phyloP scores from a whole-genome alignment of 2,113 vertebrate species.

The Gallinago media region DNA sequence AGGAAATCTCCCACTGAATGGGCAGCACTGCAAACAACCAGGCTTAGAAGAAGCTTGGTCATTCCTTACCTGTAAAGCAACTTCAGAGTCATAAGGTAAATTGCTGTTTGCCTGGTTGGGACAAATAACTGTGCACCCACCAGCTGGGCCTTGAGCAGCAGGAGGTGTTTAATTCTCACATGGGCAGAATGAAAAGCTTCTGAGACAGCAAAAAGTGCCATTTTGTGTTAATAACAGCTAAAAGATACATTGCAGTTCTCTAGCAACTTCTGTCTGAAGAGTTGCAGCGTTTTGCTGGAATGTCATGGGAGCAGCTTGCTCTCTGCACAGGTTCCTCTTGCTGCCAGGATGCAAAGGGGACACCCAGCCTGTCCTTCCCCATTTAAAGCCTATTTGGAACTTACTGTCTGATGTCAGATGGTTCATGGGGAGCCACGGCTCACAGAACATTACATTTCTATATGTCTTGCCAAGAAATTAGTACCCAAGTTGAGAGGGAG shows the following conservation, averaged over 20 bases:
- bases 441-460: neutral
- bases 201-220: neutral
- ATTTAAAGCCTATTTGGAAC: neutral
- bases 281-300: neutral
- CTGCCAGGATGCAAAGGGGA: neutral
- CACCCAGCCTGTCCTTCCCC: neutral
- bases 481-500: neutral
- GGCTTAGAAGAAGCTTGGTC: neutral
- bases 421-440: neutral
- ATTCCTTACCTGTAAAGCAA: neutral
- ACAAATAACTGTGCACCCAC: neutral
- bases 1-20: neutral
- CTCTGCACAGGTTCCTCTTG: neutral
- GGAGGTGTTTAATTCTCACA: neutral
- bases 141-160: neutral
- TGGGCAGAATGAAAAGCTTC: neutral
- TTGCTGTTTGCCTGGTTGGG: neutral
- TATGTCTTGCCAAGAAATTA: neutral
- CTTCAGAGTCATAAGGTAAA: neutral
- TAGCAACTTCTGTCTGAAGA: neutral
- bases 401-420: neutral
- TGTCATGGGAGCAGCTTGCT: neutral
- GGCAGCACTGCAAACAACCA: neutral
- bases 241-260: neutral
- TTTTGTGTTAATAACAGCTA: neutral